Percentiles rank a stretch among this genome's conserved stretches.
phyloP scores from a whole-genome alignment of 2,888 invertebrate species.

The Drosophila longiperda region DNA sequence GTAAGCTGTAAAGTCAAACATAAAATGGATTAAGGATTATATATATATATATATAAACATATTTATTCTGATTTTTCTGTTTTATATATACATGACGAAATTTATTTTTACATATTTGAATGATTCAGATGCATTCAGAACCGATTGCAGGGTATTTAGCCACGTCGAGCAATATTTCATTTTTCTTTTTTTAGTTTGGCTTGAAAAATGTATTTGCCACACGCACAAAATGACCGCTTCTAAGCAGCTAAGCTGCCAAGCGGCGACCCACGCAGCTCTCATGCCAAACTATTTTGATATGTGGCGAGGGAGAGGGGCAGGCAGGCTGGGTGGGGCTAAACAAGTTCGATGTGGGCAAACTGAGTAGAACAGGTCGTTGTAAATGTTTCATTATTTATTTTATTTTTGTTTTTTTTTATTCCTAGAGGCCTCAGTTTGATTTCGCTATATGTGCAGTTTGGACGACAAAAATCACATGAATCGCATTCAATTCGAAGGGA shows the following conservation, averaged over 20 bases:
- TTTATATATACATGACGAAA: not conserved
- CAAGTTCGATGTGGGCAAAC: constrained; percentile 37
- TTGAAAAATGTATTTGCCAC: constrained; percentile 22
- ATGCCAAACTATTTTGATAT: constrained; percentile 37
- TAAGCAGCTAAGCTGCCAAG: not conserved
- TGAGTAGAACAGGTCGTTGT: constrained; percentile 43
- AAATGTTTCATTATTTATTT: constrained; percentile 9
- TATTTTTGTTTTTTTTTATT: not conserved
- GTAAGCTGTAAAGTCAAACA: not conserved
- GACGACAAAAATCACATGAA: constrained; percentile 37
- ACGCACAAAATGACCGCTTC: constrained; percentile 24
- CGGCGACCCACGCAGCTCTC: constrained; percentile 40
- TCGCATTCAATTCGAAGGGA: constrained; percentile 30
- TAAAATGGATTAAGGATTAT: not conserved
- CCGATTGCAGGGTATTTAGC: constrained; percentile 1
- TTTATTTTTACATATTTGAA: not conserved
- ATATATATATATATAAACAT: not conserved
- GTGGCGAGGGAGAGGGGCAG: not conserved
- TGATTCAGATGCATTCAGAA: not conserved
- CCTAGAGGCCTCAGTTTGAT: constrained; percentile 45
- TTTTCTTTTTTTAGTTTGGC: not conserved
- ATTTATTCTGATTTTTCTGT: not conserved
- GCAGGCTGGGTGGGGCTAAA: constrained; percentile 17
- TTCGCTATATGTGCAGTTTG: constrained; percentile 54
- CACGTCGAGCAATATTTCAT: not conserved